Evolutionary conservation across 2,113 vertebrate species (phyloP), one percentile per base, ranked within the genome.

Genomic region (Cyprinodon brontotheroides): DNA sequence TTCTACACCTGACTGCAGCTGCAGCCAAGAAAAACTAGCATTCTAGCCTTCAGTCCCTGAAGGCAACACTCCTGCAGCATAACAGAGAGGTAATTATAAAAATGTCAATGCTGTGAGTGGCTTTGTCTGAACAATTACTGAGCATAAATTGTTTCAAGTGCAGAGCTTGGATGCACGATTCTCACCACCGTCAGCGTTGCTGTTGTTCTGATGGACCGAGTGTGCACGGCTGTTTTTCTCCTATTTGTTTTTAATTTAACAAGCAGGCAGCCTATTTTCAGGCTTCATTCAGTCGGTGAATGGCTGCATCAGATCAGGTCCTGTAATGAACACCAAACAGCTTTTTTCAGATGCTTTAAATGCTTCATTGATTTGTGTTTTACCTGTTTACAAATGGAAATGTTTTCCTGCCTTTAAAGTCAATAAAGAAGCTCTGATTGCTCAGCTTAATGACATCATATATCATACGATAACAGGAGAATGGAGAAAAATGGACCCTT

Each of bases 11-110:
- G 4, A 53, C 17, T 15, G 50, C 50, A 50, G 48, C 14, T 5
- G 48, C 47, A 53, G 48, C 20, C 50, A 57, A 57, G 50, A 57
- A 57, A 57, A 57, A 57, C 17, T 2, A 20, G 17, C 2, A 57
- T n/a, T n/a, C 50, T n/a, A 57, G 7, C 17, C 20, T 57, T n/a
- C 5, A 20, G 17, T 53, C 20, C 17, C 50, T 57, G 50, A 57
- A 57, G 2, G 17, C 17, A 57, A 20, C 2, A 4, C 5, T 1
- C 17, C 50, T 53, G 50, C 17, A 53, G n/a, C 50, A 57, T n/a
- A n/a, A n/a, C 50, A 57, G 50, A 57, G n/a, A 57, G 50, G 50
- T 57, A 57, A 57, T 57, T n/a, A 57, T 57, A 57, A 57, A n/a
- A 57, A 57, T 57, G 50, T 57, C 50, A 57, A 57, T 20, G 50